Evolutionary conservation across 2,888 invertebrate species (phyloP), one percentile per base, ranked within the genome.

Genomic region (Baronia brevicornis): DNA sequence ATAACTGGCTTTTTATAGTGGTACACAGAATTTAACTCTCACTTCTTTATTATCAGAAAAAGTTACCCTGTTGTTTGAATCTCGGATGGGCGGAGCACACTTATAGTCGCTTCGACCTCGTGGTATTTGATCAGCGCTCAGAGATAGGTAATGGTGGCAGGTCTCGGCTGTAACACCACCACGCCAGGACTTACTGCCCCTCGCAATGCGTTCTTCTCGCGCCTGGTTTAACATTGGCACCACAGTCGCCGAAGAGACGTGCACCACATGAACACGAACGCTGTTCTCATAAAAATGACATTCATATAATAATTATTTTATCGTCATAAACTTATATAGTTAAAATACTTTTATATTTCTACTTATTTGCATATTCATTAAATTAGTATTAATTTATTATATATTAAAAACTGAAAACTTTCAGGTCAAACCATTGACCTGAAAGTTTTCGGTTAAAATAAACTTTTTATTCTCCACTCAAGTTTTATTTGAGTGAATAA

Each of bases 61-160:
- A n/a, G 5, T 43, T 50, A 88, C 89, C 74, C 78, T 86, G 67
- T 92, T 92, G 2, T 60, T 48, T n/a, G 68, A 60, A 31, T 84
- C 80, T 11, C 92, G 77, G 36, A 92, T 90, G 0, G 92, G 92
- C 2, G 92, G 92, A 34, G 89, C 88, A 41, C 92, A 91, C 54
- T 92, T 92, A 51, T 84, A 92, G 56, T 91, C 88, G 14, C 91
- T 91, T 11, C 75, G 87, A 2, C 85, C 86, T 17, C 85, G 75
- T 3, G 88, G 89, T 14, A 92, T 85, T 31, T 89, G 75, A 46
- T 90, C 90, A 0, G 91, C 85, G 22, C 79, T 74, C 14, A 92
- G 67, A 0, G 86, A 79, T 12, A 92, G 69, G 60, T 92, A 92
- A 60, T 92, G 92, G 45, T 90, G 89, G 55, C 92, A 92, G 1